Evolutionary conservation across 2,888 invertebrate genomes (phyloP), one percentile per base, ranked within the genome.

Genomic region (Volucella zonaria): DNA sequence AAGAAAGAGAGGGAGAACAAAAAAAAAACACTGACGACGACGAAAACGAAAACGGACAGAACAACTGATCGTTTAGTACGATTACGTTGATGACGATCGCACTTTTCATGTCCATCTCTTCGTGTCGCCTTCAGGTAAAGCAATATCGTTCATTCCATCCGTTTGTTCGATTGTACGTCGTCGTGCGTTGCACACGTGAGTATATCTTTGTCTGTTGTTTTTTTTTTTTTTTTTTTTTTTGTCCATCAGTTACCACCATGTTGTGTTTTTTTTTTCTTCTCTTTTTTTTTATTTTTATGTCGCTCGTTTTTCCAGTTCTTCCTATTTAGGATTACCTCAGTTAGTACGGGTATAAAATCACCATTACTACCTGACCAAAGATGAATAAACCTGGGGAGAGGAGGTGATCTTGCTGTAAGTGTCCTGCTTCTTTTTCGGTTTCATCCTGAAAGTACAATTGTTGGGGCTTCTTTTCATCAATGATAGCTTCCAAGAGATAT

Each of bases 161-260:
- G 51, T 23, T 56, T 38, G 56, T 74, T 56, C 45, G 62, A 51
- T 73, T 42, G 23, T 45, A 56, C 74, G 79, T 75, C 74, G 79
- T 75, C 83, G 80, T 83, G 80, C 71, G 83, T 75, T 80, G 71
- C 80, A 80, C 83, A 83, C 83, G 83, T 83, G 83, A 83, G 83
- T 66, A 58, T 66, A 61, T 79, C 52, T 66, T 14, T 18, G 67
- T 70, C 73, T 31, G 77, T 67, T 64, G 75, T 80, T 71, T 83
- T 83, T 49, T 71, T 83, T 79, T 73, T 66, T 42, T 73, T 78
- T 23, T 23, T 42, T 42, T 54, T 49, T 71, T 83, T 79, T 80
- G 80, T 83, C 70, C 80, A 83, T 83, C 83, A 75, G 79, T 83
- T 83, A 49, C 79, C 83, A 83, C 83, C 83, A 80, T 83, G 80